Evolutionary conservation across 1,140 invertebrate genomes (phyloP).

Genomic region (Drosophila neocordata): DNA sequence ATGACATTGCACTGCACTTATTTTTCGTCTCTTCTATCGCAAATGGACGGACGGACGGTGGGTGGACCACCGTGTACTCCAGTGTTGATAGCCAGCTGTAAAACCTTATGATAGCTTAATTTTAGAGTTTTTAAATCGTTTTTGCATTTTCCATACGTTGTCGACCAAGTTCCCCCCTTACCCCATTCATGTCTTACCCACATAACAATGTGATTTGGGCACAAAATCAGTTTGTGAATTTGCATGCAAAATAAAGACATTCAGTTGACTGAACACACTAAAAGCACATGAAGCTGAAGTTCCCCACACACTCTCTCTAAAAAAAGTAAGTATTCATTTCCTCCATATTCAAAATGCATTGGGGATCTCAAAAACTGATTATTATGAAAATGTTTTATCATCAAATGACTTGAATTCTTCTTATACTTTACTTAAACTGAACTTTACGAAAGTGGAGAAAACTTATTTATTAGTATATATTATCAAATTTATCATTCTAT

Average conservation of each 20-base stretch:
- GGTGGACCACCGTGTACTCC: constrained; percentile 38
- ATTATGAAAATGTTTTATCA: too few species aligned
- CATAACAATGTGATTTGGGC: constrained; percentile 72
- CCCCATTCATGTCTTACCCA: background rate
- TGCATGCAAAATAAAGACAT: constrained; percentile 76
- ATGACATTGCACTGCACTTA: constrained; percentile 79
- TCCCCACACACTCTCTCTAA: constrained; percentile 33
- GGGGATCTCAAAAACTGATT: too few species aligned
- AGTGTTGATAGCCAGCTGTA: constrained; percentile 60
- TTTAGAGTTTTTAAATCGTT: constrained; percentile 79
- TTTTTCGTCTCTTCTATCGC: constrained; percentile 27
- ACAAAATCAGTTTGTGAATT: constrained; percentile 74
- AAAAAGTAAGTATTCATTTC: background rate
- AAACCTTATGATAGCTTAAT: constrained; percentile 80
- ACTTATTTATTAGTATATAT: too few species aligned
- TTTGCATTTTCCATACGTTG: constrained; percentile 56
- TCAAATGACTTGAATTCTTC: too few species aligned
- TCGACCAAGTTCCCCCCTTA: background rate
- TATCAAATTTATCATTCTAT: too few species aligned
- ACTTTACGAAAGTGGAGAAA: too few species aligned
- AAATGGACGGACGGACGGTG: too few species aligned
- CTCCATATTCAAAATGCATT: too few species aligned
- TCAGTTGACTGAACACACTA: constrained; percentile 30
- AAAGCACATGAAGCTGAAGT: background rate
- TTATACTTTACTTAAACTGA: too few species aligned